A percentile compares a stretch with the other conserved stretches of the same genome.
Evolutionary conservation across 2,797 vertebrate species (phyloP).

Genomic region (Urosaurus nigricauda): DNA sequence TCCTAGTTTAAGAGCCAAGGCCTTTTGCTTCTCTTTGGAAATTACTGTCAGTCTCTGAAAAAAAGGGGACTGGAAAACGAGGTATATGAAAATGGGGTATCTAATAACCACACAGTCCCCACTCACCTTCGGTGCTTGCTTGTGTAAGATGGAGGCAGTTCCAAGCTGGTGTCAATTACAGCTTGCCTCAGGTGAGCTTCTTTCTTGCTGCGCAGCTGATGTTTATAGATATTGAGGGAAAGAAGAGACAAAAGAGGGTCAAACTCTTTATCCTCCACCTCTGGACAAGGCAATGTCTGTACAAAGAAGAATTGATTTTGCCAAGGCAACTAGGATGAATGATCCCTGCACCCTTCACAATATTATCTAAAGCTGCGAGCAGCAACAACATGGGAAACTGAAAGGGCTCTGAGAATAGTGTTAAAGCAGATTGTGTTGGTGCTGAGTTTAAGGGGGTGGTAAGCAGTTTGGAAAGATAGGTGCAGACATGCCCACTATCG

Average conservation of each 20-base stretch:
- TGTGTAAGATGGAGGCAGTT: conserved; percentile 71
- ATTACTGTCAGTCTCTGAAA: background rate
- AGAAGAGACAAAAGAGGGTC: background rate
- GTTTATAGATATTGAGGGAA: background rate
- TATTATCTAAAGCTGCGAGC: background rate
- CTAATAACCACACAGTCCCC: background rate
- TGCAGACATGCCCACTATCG: background rate
- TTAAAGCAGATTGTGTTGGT: background rate
- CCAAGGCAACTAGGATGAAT: no score
- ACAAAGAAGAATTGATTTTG: background rate
- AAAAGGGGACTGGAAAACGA: background rate
- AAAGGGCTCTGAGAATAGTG: background rate
- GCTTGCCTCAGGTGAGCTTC: conserved; percentile 82
- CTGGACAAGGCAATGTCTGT: background rate
- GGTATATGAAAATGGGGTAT: background rate
- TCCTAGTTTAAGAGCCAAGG: background rate
- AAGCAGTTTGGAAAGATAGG: background rate
- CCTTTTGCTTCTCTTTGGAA: background rate
- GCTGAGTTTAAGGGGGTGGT: background rate
- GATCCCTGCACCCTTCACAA: background rate
- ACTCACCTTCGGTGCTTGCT: conserved; percentile 85
- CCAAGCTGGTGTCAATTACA: conserved; percentile 74
- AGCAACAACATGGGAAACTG: background rate
- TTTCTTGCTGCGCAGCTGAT: conserved; percentile 87
- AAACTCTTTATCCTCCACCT: background rate